These are phyloP conservation scores for Lepidurus couesii DNA, from an alignment of 1,140 invertebrate genomes.

Conservation along the genomic window DNA sequence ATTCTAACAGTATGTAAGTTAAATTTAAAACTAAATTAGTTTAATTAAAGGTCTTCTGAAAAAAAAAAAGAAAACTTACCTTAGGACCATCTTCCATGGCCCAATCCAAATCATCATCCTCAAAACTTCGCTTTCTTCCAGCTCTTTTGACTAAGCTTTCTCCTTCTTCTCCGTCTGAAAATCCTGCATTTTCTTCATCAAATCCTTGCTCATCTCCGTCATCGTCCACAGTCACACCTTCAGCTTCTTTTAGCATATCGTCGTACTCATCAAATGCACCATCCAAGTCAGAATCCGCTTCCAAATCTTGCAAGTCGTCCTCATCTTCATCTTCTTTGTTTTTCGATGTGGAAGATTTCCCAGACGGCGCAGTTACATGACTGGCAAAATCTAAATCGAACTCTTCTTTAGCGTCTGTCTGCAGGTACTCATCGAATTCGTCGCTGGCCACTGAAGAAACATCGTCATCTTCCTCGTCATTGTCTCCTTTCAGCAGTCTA, in stretches of 20 bases:
- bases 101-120: constrained; percentile 30
- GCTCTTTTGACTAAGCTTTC: neutral
- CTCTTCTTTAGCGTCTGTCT: constrained; percentile 38
- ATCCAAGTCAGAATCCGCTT: constrained; percentile 42
- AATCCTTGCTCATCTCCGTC: constrained; percentile 34
- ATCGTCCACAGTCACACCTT: constrained; percentile 38
- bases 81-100: constrained; percentile 28
- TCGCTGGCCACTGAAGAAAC: constrained; percentile 76
- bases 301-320: constrained; percentile 42
- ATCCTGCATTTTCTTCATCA: constrained; percentile 36
- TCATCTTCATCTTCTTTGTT: constrained; percentile 51
- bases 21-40: too few relatives aligned
- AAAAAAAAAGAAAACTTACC: constrained; percentile 31
- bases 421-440: constrained; percentile 62
- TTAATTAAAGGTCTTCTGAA: neutral
- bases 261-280: constrained; percentile 45
- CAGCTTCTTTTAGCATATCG: constrained; percentile 54
- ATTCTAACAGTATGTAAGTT: too few relatives aligned
- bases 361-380: constrained; percentile 58
- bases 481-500: constrained; percentile 42
- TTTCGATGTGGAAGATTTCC: constrained; percentile 77
- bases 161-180: constrained; percentile 34
- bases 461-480: constrained; percentile 58
- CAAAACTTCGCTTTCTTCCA: neutral
- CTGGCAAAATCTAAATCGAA: constrained; percentile 30